These are phyloP conservation scores for Aphelinus certus DNA, from an alignment of 1,140 invertebrate species.

Conservation along the genomic window DNA sequence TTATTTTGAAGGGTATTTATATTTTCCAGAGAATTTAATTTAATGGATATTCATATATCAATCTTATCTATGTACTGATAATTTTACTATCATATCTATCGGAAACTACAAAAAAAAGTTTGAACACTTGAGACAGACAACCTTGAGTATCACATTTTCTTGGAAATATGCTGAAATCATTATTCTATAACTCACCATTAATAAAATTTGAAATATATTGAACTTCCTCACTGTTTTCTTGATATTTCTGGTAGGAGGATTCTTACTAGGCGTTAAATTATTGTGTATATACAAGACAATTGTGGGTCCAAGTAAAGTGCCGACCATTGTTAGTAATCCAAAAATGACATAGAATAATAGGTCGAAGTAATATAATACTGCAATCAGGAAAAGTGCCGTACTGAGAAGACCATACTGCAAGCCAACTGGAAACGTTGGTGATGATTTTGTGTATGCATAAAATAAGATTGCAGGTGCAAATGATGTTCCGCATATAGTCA, in stretches of 20 bases:
- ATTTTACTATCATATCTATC: no score
- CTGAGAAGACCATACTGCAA: constrained; percentile 29
- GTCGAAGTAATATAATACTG: constrained; percentile 30
- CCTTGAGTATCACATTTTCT: no score
- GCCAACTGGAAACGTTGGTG: constrained; percentile 23
- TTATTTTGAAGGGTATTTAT: no score
- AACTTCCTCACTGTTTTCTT: constrained; percentile 29
- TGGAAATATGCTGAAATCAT: no score
- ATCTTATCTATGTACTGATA: no score
- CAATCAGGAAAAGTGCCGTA: constrained; percentile 3
- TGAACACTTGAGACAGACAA: no score
- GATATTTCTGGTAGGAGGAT: background rate
- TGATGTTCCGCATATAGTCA: constrained; percentile 32
- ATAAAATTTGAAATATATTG: constrained; percentile 30
- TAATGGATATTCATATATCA: no score
- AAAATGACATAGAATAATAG: constrained; percentile 22
- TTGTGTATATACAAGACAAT: constrained; percentile 31
- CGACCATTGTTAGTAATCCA: constrained; percentile 28
- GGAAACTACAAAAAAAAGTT: no score
- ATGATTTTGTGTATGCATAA: constrained; percentile 31
- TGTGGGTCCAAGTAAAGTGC: constrained; percentile 34
- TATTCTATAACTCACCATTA: constrained; percentile 13
- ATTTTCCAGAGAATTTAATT: no score
- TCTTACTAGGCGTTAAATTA: constrained; percentile 12
- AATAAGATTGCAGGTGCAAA: constrained; percentile 36